Percentiles rank a stretch among this genome's conserved stretches.
Evolutionary conservation across 2,888 invertebrate species (phyloP).

Genomic region (Brachyopa scutellaris): DNA sequence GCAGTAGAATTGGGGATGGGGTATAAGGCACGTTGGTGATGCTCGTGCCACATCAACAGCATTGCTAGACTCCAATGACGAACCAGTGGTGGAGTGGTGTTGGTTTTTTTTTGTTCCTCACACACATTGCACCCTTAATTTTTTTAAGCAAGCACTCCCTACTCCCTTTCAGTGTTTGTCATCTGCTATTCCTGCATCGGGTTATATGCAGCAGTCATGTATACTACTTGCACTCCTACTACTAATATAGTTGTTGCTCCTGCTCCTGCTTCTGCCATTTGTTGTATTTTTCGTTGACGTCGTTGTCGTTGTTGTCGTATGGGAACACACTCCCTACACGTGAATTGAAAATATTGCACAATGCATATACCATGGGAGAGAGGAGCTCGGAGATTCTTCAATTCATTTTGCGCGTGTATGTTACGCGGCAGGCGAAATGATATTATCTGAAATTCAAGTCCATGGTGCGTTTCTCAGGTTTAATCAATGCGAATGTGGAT

Average conservation of each 20-base stretch:
- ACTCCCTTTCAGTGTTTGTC: slow-evolving; percentile 28
- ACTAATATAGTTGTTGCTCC: slow-evolving; percentile 33
- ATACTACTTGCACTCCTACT: slow-evolving; percentile 38
- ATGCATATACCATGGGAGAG: background rate
- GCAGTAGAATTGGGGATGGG: slow-evolving; percentile 20
- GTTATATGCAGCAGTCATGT: slow-evolving; percentile 18
- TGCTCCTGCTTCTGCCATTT: slow-evolving; percentile 10
- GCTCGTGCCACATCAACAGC: slow-evolving; percentile 3
- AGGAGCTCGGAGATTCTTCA: background rate
- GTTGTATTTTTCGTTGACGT: slow-evolving; percentile 35
- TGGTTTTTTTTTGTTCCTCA: slow-evolving; percentile 11
- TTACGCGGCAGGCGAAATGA: background rate
- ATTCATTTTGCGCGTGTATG: slow-evolving; percentile 31
- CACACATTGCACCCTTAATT: slow-evolving; percentile 38
- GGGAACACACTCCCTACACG: background rate
- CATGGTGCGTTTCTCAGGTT: too few relatives aligned
- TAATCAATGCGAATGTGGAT: too few relatives aligned
- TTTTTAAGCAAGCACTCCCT: slow-evolving; percentile 4
- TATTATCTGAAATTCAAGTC: background rate
- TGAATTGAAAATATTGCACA: slow-evolving; percentile 42
- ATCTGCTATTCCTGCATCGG: slow-evolving; percentile 33
- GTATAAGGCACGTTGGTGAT: background rate
- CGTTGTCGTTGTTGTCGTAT: slow-evolving; percentile 19
- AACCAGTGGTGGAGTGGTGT: background rate
- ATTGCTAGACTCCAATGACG: slow-evolving; percentile 24